Evolutionary conservation across 2,113 vertebrate genomes (phyloP), one percentile per base, ranked within the genome.

Genomic region (Psittacula cyanocephala): DNA sequence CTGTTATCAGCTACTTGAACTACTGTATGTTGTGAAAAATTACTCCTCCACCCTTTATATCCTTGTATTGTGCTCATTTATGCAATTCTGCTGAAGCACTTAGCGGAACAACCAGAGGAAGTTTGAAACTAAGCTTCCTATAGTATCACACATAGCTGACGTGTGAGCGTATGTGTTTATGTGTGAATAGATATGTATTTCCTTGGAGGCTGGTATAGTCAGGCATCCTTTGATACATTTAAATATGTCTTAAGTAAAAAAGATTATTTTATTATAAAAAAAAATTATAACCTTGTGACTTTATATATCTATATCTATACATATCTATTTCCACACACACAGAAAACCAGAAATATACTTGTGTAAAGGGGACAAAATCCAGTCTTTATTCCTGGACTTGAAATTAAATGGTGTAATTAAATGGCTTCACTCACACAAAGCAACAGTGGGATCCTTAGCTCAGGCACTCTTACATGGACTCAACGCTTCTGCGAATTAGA

Each of bases 1-100:
- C 96, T 97, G 80, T 91, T 96, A 96, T 96, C 97, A 97, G 97
- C 96, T 96, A 67, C 89, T 95, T 94, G 64, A 80, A 31, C 60
- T 72, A 65, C 72, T 0, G 7, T 92, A 60, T 75, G 70, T 85
- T 95, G 59, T 17, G 84, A 92, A 92, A 90, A 94, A 78, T 44
- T 1, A 68, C 78, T 81, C 76, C 67, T 50, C 77, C 79, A 78
- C 50, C 59, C 77, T 93, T 95, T 75, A 39, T 89, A 91, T 86
- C 86, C 95, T 96, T 78, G 76, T 87, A 78, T 96, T 97, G 88
- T 97, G 96, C 91, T 97, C 93, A 83, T 95, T 96, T 92, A 53
- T 88, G 89, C 93, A 93, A 9, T 96, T 96, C 86, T 90, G 90
- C 63, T 47, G 60, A 95, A 67, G 79, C 25, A 72, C 50, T 93